Evolutionary conservation across 2,888 invertebrate species (phyloP).

Genomic region (Empis livida): DNA sequence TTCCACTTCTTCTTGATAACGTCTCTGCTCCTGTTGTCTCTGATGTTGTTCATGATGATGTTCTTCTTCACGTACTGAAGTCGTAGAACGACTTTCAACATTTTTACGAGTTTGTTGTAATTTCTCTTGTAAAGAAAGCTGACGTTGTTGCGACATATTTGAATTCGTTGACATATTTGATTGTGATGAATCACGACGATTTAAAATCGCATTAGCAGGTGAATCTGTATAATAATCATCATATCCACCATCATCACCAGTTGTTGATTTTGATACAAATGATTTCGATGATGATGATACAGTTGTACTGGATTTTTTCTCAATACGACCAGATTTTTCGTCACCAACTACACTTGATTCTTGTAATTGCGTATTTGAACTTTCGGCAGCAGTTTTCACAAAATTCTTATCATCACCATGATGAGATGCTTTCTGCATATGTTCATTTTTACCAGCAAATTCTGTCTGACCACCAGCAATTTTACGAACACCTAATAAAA

Average conservation of each 20-base stretch:
- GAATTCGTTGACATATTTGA: not conserved
- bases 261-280: conserved; percentile 26
- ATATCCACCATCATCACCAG: conserved; percentile 19
- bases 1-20: not conserved
- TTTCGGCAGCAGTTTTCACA: conserved; percentile 37
- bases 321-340: conserved; percentile 36
- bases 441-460: conserved; percentile 50
- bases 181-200: not conserved
- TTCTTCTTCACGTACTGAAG: conserved; percentile 18
- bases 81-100: not conserved
- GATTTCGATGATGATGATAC: conserved; percentile 28
- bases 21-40: not conserved
- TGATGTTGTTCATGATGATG: conserved; percentile 23
- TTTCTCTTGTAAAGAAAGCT: conserved; percentile 28
- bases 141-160: conserved; percentile 22
- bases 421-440: conserved; percentile 41
- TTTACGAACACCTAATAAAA: conserved; percentile 44
- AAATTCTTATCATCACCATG: conserved; percentile 43
- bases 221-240: conserved; percentile 7
- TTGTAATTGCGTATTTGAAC: conserved; percentile 37
- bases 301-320: conserved; percentile 30
- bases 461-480: conserved; percentile 51
- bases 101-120: conserved; percentile 13
- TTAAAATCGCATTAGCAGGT: conserved; percentile 3
- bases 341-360: conserved; percentile 41